Conservation (phyloP, 2,113 vertebrate species). For the Thomomys bottae region DNA sequence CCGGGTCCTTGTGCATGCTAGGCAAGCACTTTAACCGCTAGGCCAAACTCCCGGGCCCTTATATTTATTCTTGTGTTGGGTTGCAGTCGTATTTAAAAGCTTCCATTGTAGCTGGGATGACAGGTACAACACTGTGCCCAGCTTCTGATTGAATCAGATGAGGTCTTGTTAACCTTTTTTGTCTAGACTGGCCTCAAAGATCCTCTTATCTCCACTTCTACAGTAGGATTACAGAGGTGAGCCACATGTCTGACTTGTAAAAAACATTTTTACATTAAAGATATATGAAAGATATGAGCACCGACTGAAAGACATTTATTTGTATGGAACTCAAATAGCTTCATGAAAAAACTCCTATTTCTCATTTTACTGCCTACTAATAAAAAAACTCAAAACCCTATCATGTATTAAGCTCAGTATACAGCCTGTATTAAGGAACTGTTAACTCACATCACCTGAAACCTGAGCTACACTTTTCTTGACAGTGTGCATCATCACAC, state of each 20-base stretch:
- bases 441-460: background rate
- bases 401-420: background rate
- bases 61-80: background rate
- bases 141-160: too few relatives aligned
- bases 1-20: too few relatives aligned
- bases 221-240: too few relatives aligned
- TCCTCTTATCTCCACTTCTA: too few relatives aligned
- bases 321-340: background rate
- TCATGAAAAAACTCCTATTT: conserved; percentile 33
- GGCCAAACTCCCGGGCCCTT: too few relatives aligned
- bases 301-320: conserved; percentile 29
- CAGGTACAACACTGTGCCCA: too few relatives aligned
- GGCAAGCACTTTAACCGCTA: too few relatives aligned
- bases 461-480: background rate
- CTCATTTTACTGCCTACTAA: conserved; percentile 1
- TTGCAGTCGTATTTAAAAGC: too few relatives aligned
- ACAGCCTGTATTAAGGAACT: background rate
- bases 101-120: too few relatives aligned
- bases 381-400: conserved; percentile 10
- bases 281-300: conserved; percentile 16
- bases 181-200: too few relatives aligned
- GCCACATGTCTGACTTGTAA: background rate
- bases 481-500: background rate
- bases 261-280: background rate
- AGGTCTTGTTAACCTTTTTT: too few relatives aligned